Evolutionary conservation across 2,797 vertebrate genomes (phyloP).

Genomic region (Acridotheres tristis): DNA sequence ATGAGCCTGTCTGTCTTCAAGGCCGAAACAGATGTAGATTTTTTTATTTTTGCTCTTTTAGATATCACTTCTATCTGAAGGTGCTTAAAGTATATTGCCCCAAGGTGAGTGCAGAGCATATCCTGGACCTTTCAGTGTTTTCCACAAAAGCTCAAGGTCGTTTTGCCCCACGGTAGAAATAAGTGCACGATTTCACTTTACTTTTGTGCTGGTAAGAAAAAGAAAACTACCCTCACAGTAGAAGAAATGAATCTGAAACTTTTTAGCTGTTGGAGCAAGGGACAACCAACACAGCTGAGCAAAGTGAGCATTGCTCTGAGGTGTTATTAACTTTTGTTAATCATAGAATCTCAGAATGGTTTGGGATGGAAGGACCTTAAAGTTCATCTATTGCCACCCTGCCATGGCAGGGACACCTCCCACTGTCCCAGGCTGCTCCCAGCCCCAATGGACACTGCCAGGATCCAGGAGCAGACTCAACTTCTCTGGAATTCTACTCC

Average conservation of each 20-base stretch:
- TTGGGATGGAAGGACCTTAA: neutral
- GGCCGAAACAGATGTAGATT: neutral
- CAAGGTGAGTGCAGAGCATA: neutral
- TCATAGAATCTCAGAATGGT: neutral
- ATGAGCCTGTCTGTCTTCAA: neutral
- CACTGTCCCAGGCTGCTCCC: neutral
- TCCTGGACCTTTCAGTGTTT: neutral
- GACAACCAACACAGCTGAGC: neutral
- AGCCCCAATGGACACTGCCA: neutral
- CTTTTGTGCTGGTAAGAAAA: neutral
- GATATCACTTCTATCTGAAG: neutral
- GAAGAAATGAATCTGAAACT: neutral
- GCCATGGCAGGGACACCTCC: neutral
- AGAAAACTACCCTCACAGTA: neutral
- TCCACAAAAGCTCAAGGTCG: neutral
- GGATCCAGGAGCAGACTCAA: neutral
- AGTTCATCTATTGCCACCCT: fast-evolving
- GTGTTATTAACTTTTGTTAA: neutral
- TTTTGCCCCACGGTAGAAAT: neutral
- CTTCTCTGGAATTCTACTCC: neutral
- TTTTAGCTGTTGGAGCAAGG: neutral
- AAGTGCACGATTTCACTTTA: neutral
- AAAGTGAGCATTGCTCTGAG: neutral
- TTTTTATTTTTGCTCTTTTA: neutral
- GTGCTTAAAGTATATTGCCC: neutral